A percentile compares a stretch with the other conserved stretches of the same genome.
phyloP scores from a whole-genome alignment of 2,113 vertebrate genomes.

The Jacana jacana region DNA sequence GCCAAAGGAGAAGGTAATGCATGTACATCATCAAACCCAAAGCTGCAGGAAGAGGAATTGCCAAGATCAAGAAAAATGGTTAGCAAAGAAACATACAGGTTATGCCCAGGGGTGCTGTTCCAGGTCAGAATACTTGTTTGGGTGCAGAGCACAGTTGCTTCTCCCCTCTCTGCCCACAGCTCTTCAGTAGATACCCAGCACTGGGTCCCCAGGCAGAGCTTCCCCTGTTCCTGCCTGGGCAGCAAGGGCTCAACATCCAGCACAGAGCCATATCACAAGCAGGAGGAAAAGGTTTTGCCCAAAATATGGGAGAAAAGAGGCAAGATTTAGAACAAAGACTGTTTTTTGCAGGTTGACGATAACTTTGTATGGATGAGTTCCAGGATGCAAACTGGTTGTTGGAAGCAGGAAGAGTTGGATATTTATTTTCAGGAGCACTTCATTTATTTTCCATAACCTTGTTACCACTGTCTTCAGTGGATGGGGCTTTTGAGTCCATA shows the following conservation, averaged over 20 bases:
- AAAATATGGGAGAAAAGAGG: neutral
- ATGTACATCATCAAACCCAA: neutral
- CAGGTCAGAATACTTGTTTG: slow-evolving; percentile 13
- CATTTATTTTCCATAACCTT: neutral
- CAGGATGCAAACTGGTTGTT: neutral
- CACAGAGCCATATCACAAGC: accelerated
- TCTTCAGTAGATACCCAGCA: neutral
- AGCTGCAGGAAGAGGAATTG: slow-evolving; percentile 2
- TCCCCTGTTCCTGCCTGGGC: neutral
- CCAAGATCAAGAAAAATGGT: slow-evolving; percentile 36
- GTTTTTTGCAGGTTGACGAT: neutral
- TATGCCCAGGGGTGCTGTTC: neutral
- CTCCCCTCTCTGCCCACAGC: neutral
- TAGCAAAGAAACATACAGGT: slow-evolving; percentile 56
- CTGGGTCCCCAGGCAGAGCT: neutral
- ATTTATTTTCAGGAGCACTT: neutral
- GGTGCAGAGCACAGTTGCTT: neutral
- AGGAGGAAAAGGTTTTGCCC: neutral
- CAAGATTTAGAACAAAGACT: neutral
- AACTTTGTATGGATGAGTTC: neutral
- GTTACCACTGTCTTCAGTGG: neutral
- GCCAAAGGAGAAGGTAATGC: neutral
- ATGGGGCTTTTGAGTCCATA: neutral
- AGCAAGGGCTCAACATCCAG: neutral
- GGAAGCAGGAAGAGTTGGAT: neutral